These are phyloP conservation scores for Clistopyga incitator DNA, from an alignment of 2,888 invertebrate genomes.

Conservation along the genomic window DNA sequence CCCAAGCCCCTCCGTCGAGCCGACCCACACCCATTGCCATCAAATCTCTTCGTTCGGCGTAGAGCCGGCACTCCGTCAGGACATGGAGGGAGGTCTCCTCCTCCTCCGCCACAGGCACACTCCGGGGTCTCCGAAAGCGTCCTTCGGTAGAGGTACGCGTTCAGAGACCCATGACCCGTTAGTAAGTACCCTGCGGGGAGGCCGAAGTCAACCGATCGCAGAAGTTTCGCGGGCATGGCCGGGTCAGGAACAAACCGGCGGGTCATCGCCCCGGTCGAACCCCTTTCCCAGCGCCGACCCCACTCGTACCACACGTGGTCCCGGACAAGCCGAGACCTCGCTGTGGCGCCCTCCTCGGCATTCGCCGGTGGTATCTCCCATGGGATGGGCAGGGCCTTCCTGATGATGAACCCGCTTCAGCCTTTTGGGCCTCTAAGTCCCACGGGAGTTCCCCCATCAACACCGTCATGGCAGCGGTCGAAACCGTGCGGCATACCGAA, in stretches of 20 bases:
- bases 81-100: conserved; percentile 16
- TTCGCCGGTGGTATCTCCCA: neutral
- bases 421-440: conserved; percentile 49
- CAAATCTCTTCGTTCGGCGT: neutral
- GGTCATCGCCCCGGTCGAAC: neutral
- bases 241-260: neutral
- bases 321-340: neutral
- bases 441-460: conserved; percentile 57
- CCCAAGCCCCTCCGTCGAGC: neutral
- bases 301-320: too few relatives aligned
- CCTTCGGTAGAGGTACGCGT: conserved; percentile 13
- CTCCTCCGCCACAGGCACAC: conserved; percentile 6
- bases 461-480: conserved; percentile 59
- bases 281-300: neutral
- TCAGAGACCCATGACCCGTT: neutral
- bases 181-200: neutral
- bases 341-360: neutral
- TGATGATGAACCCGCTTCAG: conserved; percentile 34
- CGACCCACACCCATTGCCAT: neutral
- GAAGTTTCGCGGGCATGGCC: neutral
- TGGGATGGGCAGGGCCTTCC: conserved; percentile 23
- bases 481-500: conserved; percentile 59
- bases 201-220: too few relatives aligned
- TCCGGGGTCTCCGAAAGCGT: conserved; percentile 1
- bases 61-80: neutral